Evolutionary conservation across 2,888 invertebrate genomes (phyloP).

Genomic region (Cephonodes hylas): DNA sequence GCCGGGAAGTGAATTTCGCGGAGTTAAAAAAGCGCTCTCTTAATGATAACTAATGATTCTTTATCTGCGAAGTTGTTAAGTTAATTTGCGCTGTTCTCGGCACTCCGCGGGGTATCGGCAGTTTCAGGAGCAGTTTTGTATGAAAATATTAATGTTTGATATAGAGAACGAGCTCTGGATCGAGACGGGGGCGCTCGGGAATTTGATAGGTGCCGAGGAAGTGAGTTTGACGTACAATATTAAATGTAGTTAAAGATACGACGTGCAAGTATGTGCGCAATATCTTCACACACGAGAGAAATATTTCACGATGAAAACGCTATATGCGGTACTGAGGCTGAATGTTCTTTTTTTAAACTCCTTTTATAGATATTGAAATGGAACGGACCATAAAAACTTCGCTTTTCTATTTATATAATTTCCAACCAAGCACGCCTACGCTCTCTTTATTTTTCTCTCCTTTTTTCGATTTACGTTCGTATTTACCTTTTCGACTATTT

Average conservation of each 20-base stretch:
- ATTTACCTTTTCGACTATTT: too few species aligned
- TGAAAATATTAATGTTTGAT: slow-evolving; percentile 5
- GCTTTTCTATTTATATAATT: too few species aligned
- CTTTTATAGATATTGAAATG: too few species aligned
- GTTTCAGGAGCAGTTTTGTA: background rate
- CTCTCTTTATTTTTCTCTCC: too few species aligned
- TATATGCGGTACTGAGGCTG: too few species aligned
- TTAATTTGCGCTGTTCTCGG: background rate
- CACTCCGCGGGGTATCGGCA: background rate
- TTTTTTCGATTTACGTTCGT: too few species aligned
- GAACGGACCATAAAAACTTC: too few species aligned
- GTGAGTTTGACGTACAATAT: slow-evolving; percentile 5
- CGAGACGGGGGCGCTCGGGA: background rate
- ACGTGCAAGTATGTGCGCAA: background rate
- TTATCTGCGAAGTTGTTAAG: background rate
- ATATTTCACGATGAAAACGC: too few species aligned
- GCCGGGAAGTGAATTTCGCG: background rate
- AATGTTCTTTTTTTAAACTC: too few species aligned
- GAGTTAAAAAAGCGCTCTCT: background rate
- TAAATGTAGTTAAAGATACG: slow-evolving; percentile 1
- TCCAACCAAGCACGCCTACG: too few species aligned
- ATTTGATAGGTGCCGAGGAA: background rate
- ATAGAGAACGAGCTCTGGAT: background rate
- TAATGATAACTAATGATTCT: background rate
- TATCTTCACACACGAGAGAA: background rate